phyloP scores from a whole-genome alignment of 2,797 vertebrate genomes.

The Mustela erminea region DNA sequence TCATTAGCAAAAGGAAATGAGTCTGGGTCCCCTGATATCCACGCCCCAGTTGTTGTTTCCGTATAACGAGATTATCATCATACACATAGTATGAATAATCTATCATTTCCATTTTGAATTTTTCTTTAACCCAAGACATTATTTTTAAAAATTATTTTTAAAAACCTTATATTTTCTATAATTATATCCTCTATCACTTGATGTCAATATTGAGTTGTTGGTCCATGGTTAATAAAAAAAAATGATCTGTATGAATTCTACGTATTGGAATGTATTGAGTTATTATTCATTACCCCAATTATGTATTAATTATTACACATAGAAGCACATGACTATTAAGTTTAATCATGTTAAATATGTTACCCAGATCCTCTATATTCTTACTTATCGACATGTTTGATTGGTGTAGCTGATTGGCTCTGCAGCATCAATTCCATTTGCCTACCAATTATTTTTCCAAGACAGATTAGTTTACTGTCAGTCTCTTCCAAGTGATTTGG shows the following conservation, averaged over 20 bases:
- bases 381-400: neutral
- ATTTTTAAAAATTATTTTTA: neutral
- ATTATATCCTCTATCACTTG: neutral
- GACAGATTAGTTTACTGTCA: neutral
- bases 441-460: neutral
- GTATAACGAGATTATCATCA: neutral
- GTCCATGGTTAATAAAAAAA: neutral
- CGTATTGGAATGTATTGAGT: neutral
- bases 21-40: neutral
- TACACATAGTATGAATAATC: neutral
- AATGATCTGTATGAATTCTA: neutral
- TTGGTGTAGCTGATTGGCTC: neutral
- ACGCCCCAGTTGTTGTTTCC: neutral
- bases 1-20: neutral
- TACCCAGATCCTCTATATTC: neutral
- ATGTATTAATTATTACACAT: neutral
- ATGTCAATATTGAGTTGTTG: neutral
- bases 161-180: neutral
- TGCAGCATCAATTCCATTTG: neutral
- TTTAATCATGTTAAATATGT: neutral
- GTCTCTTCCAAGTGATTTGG: neutral
- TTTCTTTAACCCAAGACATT: neutral
- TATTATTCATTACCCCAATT: neutral
- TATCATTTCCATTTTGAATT: neutral
- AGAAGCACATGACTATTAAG: neutral